These are phyloP conservation scores for Colletes latitarsis DNA, from an alignment of 1,140 invertebrate genomes.

Conservation along the genomic window DNA sequence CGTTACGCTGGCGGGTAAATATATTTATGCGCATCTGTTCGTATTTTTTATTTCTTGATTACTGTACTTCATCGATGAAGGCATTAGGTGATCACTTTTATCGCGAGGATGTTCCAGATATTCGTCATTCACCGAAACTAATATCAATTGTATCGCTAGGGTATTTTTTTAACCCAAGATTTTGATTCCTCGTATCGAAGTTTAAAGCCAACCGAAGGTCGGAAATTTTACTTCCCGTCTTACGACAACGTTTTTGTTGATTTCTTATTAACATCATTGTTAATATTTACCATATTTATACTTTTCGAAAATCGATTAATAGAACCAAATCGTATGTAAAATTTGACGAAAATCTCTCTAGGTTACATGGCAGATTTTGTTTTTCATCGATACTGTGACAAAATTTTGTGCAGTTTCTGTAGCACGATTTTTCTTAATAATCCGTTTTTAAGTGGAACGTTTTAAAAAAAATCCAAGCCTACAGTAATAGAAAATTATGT, in stretches of 20 bases:
- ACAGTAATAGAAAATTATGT: background rate
- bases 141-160: background rate
- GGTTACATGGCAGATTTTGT: conserved; percentile 25
- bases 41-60: conserved; percentile 8
- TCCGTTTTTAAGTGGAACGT: background rate
- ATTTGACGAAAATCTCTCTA: conserved; percentile 1
- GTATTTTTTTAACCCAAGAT: background rate
- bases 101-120: conserved; percentile 7
- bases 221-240: background rate
- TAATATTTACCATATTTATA: background rate
- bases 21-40: conserved; percentile 28
- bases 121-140: conserved; percentile 5
- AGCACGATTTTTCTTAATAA: background rate
- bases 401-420: background rate
- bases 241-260: background rate
- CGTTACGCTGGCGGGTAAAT: conserved; percentile 16
- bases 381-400: background rate
- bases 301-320: background rate
- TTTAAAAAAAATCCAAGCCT: background rate
- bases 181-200: conserved; percentile 3
- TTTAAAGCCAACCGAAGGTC: background rate
- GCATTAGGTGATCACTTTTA: background rate
- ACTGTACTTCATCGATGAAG: background rate
- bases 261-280: background rate
- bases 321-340: background rate